Base-by-base conservation (phyloP, 2,113 vertebrate species). In the Aphyosemion australe region DNA sequence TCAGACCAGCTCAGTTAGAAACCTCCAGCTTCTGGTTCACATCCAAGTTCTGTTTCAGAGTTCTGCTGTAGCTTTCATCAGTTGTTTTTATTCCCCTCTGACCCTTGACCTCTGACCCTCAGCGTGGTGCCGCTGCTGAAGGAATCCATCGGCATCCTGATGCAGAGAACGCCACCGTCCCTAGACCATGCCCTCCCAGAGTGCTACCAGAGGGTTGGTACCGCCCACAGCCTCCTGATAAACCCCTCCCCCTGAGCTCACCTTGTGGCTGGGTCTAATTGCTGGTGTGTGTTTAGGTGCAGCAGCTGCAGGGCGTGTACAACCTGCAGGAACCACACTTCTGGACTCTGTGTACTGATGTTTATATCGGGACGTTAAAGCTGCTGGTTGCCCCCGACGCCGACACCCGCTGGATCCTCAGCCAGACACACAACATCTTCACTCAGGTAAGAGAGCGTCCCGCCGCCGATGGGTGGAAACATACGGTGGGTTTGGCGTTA, bases 341-440 rank as follows among this genome's bases (percentile, higher is more conserved):
- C 89, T 99, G 97, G 97, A 99, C 97, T 1, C 91, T 99, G 42
- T 99, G 97, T 80, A 95, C 95, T 0, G 97, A 98, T 41, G 95
- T 99, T 72, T 97, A 97, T 63, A 93, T 99, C 39, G 97, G 97
- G 11, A 98, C 96, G 2, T 76, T 99, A 56, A 99, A 98, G 88
- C 92, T 99, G 80, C 80, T 97, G 8, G 93, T 99, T 1, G 95
- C 96, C 7, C 96, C 97, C 11, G 96, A 99, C 55, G 95, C 97
- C 16, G 97, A 99, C 79, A 87, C 94, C 19, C 94, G 94, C 77
- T 99, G 97, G 97, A 95, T 99, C 86, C 91, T 96, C 79, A 99
- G 96, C 90, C 97, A 99, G 84, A 98, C 97, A 1, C 97, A 99
- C 88, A 92, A 96, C 82, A 98, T 99, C 83, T 99, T 99, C 88